A percentile compares a stretch with the other conserved stretches of the same genome.
Evolutionary conservation across 2,113 vertebrate genomes (phyloP).

Genomic region (Chaetops frenatus): DNA sequence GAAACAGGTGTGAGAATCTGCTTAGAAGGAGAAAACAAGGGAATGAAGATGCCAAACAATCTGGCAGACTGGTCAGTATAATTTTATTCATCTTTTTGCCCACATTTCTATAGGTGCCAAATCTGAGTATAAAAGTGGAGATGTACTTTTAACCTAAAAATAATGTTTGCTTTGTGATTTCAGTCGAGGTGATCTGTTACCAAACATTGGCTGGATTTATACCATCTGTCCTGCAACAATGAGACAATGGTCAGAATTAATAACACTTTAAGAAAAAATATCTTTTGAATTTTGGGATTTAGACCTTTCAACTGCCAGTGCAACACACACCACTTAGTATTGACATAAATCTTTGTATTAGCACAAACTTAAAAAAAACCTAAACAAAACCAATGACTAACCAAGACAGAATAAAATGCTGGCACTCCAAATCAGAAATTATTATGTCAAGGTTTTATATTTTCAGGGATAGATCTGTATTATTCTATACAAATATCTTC

Average conservation of each 20-base stretch:
- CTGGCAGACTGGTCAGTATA: not conserved
- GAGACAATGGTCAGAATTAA: not conserved
- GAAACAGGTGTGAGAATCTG: slow-evolving; percentile 1
- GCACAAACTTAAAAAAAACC: not conserved
- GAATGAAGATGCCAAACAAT: not conserved
- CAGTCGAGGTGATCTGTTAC: not conserved
- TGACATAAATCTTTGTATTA: not conserved
- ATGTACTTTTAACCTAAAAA: not conserved
- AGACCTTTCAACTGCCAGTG: not conserved
- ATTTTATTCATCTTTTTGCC: not conserved
- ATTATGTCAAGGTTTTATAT: not conserved
- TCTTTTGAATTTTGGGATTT: not conserved
- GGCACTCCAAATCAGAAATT: not conserved
- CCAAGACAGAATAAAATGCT: not conserved
- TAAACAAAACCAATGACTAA: not conserved
- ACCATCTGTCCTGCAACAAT: not conserved
- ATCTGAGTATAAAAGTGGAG: not conserved
- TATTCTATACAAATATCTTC: not conserved
- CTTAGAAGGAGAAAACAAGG: not conserved
- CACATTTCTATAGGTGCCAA: not conserved
- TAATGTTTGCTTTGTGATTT: not conserved
- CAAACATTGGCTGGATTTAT: not conserved
- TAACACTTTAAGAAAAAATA: not conserved
- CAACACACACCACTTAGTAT: not conserved
- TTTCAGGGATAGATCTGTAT: not conserved